Percentiles rank a stretch among this genome's conserved stretches.
Evolutionary conservation across 2,797 vertebrate species (phyloP).

Genomic region (Thripadectes ignobilis): DNA sequence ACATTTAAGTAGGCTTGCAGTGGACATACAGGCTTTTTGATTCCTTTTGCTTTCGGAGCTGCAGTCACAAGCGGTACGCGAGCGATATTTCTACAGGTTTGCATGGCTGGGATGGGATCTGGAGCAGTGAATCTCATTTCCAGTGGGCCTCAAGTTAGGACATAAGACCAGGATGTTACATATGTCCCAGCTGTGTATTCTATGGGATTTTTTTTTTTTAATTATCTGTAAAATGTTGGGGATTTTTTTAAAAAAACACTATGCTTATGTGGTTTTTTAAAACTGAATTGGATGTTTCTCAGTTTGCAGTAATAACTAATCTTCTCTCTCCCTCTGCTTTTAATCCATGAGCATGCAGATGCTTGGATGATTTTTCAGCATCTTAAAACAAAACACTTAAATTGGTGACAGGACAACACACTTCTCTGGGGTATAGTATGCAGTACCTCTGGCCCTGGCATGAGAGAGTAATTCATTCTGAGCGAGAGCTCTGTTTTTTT

Average conservation of each 20-base stretch:
- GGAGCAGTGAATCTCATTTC: slow-evolving; percentile 71
- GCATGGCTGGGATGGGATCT: slow-evolving; percentile 31
- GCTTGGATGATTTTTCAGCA: neutral
- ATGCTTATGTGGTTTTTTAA: neutral
- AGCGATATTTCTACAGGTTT: slow-evolving; percentile 72
- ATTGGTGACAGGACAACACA: neutral
- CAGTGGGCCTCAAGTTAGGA: slow-evolving; percentile 70
- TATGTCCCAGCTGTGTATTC: neutral
- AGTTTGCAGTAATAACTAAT: neutral
- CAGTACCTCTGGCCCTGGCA: neutral
- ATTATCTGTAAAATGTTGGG: fast-evolving
- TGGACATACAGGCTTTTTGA: neutral
- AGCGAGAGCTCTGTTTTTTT: neutral
- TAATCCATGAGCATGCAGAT: neutral
- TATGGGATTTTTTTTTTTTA: neutral
- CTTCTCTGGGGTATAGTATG: neutral
- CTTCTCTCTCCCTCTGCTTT: neutral
- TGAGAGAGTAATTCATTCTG: fast-evolving
- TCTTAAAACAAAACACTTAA: neutral
- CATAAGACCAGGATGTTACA: neutral
- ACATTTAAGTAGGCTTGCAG: neutral
- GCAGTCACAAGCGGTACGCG: slow-evolving; percentile 69
- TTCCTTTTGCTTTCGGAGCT: slow-evolving; percentile 22
- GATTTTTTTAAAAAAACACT: neutral
- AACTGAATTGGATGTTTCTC: neutral